phyloP scores from a whole-genome alignment of 2,113 vertebrate species.

The Chloropsis cyanopogon region DNA sequence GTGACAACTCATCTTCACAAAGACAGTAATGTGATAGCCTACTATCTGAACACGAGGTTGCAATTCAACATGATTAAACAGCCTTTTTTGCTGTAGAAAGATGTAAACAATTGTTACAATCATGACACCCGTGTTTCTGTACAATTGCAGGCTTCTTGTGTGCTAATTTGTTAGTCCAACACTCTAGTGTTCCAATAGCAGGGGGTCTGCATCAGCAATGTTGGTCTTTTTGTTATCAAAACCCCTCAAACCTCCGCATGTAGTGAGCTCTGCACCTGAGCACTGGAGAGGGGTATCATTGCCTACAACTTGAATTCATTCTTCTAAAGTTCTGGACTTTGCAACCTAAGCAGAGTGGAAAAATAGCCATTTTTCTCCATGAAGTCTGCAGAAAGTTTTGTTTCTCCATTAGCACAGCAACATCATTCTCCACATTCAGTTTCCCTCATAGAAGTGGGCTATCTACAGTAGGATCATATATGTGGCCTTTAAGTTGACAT shows the following conservation, averaged over 20 bases:
- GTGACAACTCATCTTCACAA: conserved; percentile 43
- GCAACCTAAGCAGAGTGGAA: not conserved
- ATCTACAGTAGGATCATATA: not conserved
- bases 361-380: not conserved
- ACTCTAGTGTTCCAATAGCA: conserved; percentile 20
- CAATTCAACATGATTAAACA: conserved; percentile 23
- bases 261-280: not conserved
- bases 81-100: conserved; percentile 9
- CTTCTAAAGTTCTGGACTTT: not conserved
- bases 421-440: not conserved
- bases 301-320: not conserved
- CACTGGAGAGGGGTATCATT: not conserved
- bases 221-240: conserved; percentile 22
- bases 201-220: not conserved
- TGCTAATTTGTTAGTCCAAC: conserved; percentile 45
- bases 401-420: not conserved
- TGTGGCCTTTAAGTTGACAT: not conserved
- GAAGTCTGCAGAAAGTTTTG: not conserved
- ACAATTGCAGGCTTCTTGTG: conserved; percentile 6
- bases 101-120: conserved; percentile 29
- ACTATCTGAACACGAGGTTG: conserved; percentile 20
- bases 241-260: not conserved
- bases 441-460: not conserved
- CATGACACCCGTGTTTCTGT: not conserved
- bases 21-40: not conserved